A percentile compares a stretch with the other conserved stretches of the same genome.
phyloP scores from a whole-genome alignment of 2,797 vertebrate genomes.

The Halcyon leucocephala region DNA sequence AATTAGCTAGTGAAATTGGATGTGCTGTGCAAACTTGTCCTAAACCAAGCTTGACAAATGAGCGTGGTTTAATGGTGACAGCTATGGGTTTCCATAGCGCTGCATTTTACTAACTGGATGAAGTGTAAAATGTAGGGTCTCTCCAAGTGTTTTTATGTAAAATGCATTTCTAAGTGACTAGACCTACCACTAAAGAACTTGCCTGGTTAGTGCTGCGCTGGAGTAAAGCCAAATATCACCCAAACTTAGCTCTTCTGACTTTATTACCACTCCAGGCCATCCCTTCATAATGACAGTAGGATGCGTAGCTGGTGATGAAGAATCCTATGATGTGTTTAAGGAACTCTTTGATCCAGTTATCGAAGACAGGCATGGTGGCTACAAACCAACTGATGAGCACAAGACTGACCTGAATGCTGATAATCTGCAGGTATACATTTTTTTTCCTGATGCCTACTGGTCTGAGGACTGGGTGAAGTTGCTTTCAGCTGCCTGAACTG shows the following conservation, averaged over 20 bases:
- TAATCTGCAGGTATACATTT: constrained; percentile 87
- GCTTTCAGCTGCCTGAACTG: background rate
- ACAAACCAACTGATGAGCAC: constrained; percentile 95
- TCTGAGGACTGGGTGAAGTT: background rate
- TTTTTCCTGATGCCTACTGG: background rate
- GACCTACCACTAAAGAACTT: constrained; percentile 40
- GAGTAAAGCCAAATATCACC: background rate
- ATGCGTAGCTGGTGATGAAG: constrained; percentile 94
- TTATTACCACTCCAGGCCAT: constrained; percentile 84
- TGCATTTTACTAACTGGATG: background rate
- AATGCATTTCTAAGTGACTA: constrained; percentile 33
- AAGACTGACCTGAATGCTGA: constrained; percentile 91
- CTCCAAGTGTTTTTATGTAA: background rate
- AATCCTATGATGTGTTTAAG: constrained; percentile 91
- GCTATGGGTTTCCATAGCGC: constrained; percentile 7
- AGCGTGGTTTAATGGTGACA: background rate
- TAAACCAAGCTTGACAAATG: constrained; percentile 14
- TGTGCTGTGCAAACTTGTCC: constrained; percentile 24
- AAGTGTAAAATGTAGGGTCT: background rate
- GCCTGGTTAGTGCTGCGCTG: constrained; percentile 22
- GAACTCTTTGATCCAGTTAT: constrained; percentile 92
- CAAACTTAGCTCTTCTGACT: constrained; percentile 52
- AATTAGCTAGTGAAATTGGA: constrained; percentile 32
- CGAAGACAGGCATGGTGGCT: constrained; percentile 92
- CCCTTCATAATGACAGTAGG: constrained; percentile 97